Evolutionary conservation across 2,888 invertebrate genomes (phyloP), one percentile per base, ranked within the genome.

Genomic region (Apamea crenata): DNA sequence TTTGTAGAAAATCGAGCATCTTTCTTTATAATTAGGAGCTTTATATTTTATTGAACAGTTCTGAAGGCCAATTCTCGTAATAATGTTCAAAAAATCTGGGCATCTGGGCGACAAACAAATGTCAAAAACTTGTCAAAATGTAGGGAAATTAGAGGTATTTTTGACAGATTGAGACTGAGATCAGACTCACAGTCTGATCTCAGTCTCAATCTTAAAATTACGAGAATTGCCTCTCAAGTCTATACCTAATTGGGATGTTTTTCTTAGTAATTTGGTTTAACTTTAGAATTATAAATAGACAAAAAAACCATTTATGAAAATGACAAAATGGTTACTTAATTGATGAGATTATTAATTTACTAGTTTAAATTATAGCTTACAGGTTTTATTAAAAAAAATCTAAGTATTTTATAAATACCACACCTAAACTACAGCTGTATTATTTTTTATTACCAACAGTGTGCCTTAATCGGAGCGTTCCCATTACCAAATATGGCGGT

Each of bases 401-500:
- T 18, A 61, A 61, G 61, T 18, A 10, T 63, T 63, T 61, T 16
- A n/a, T 6, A 44, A 32, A 14, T 68, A 44, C 18, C 7, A 0
- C 6, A 53, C 3, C 7, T 21, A 21, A 53, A 21, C 53, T 68
- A 29, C 7, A 47, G 29, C 69, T 65, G 5, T 40, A 40, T 25
- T 10, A 1, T 36, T 74, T 75, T 59, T 0, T 10, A 0, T 36
- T 8, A 29, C 67, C 67, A 8, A 29, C 32, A 77, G 47, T 83
- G 80, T 81, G 79, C 25, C 18, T 18, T 14, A 76, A 74, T 75
- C 1, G 10, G 14, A 74, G 18, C 50, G 18, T 36, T 25, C 44
- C 63, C 32, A 66, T 59, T 50, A 44, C 47, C 59, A 36, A 79
- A 72, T 77, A 81, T 66, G 79, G 77, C 56, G 12, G 77, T 77